These are phyloP conservation scores for Blastobasis adustella DNA, from an alignment of 2,888 invertebrate species.

Conservation along the genomic window DNA sequence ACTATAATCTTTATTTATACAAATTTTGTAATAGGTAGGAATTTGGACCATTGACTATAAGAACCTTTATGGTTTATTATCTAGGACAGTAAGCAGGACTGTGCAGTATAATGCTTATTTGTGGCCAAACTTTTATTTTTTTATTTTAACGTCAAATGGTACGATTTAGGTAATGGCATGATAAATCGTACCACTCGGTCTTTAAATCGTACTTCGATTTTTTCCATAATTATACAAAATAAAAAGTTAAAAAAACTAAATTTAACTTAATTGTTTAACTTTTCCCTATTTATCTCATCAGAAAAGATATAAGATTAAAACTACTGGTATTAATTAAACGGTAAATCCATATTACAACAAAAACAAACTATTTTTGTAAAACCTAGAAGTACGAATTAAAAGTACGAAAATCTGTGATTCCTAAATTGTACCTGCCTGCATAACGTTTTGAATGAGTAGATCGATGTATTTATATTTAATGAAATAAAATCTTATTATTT, in stretches of 20 bases:
- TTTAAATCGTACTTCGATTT: conserved; percentile 1
- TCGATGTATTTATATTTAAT: not conserved
- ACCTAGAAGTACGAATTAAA: no score
- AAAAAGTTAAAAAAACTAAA: not conserved
- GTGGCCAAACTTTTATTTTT: not conserved
- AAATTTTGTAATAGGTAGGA: not conserved
- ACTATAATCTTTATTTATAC: not conserved
- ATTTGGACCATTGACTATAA: not conserved
- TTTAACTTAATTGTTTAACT: not conserved
- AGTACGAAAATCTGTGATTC: no score
- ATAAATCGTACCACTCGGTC: conserved; percentile 1
- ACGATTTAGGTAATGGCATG: not conserved
- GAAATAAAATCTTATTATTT: not conserved
- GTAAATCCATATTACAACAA: not conserved
- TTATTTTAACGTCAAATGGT: not conserved
- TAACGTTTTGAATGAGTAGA: not conserved
- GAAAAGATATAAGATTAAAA: not conserved
- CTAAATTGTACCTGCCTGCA: not conserved
- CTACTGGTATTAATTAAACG: not conserved
- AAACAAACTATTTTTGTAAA: no score
- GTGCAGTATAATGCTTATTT: not conserved
- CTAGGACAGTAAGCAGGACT: not conserved
- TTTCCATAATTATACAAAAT: not conserved
- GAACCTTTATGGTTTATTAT: not conserved
- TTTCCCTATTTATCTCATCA: not conserved